phyloP scores from a whole-genome alignment of 2,888 invertebrate genomes.

The Augiades crinisus region DNA sequence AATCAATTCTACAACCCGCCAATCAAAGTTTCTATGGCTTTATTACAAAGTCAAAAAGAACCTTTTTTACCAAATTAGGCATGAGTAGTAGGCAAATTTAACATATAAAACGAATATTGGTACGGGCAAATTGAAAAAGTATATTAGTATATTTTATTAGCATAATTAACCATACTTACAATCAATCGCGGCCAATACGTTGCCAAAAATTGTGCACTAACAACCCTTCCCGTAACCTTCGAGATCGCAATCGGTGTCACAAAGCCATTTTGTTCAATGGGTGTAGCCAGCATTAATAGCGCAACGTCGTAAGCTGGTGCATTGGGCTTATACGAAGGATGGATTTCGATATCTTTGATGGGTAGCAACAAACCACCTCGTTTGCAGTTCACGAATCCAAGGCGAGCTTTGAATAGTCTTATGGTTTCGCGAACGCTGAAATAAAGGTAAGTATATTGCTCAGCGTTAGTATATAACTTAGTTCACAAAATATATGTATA shows the following conservation, averaged over 20 bases:
- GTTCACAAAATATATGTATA: no score
- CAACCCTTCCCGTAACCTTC: conserved; percentile 40
- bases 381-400: conserved; percentile 65
- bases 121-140: no score
- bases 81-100: no score
- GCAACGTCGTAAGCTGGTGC: conserved; percentile 55
- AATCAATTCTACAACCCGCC: no score
- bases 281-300: conserved; percentile 45
- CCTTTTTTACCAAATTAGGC: no score
- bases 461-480: no score
- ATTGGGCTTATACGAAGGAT: conserved; percentile 46
- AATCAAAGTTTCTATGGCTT: no score
- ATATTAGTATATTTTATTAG: no score
- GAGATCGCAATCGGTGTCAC: conserved; percentile 54
- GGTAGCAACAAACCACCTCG: conserved; percentile 52
- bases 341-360: conserved; percentile 49
- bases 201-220: conserved; percentile 55
- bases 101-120: no score
- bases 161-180: conserved; percentile 57
- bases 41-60: no score
- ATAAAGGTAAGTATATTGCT: conserved; percentile 27
- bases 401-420: conserved; percentile 53
- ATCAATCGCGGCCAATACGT: conserved; percentile 68
- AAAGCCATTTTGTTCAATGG: conserved; percentile 37
- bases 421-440: conserved; percentile 61